These are phyloP conservation scores for Menidia menidia DNA, from an alignment of 2,797 vertebrate species.

Conservation along the genomic window DNA sequence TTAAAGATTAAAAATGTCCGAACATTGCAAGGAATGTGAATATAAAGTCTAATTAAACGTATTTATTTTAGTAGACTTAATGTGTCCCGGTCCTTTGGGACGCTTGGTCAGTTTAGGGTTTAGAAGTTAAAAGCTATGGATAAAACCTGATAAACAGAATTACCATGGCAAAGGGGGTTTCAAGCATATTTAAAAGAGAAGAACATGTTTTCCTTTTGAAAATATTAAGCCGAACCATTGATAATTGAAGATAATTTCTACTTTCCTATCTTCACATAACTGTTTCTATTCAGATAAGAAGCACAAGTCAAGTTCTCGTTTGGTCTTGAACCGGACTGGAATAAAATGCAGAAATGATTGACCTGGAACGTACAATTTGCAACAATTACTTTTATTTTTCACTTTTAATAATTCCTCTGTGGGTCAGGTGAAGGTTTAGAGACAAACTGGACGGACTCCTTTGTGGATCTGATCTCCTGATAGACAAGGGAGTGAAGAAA, in stretches of 20 bases:
- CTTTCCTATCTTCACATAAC: too few species aligned
- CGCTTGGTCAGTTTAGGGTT: background rate
- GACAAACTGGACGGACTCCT: background rate
- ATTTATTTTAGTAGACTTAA: background rate
- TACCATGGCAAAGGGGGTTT: too few species aligned
- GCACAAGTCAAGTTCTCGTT: background rate
- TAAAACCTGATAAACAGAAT: too few species aligned
- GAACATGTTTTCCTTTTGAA: too few species aligned
- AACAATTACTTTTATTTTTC: background rate
- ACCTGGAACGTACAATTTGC: background rate
- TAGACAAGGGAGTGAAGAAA: background rate
- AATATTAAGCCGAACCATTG: too few species aligned
- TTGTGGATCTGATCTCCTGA: background rate
- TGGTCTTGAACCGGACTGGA: background rate
- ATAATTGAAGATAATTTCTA: too few species aligned
- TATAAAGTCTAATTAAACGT: background rate
- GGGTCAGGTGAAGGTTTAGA: background rate
- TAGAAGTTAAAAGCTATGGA: too few species aligned
- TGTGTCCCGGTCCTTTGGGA: background rate
- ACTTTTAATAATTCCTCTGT: background rate
- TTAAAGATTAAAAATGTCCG: slow-evolving; percentile 7
- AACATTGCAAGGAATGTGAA: background rate
- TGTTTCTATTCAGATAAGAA: background rate
- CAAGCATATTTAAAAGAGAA: too few species aligned
- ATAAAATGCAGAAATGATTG: background rate